Conservation (phyloP, 2,797 vertebrate genomes). For the Phalanger gymnotis region DNA sequence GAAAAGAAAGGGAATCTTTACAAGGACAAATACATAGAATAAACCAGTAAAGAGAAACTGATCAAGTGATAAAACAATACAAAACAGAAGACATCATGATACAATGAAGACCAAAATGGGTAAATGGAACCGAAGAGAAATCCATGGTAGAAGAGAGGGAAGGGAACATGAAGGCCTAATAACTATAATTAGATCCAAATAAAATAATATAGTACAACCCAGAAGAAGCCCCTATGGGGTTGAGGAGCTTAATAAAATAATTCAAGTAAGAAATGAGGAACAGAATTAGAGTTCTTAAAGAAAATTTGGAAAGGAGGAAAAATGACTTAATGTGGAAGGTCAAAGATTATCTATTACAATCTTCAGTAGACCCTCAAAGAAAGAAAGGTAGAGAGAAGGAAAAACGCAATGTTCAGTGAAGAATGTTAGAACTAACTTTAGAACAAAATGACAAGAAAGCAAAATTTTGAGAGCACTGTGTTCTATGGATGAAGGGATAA, state of each 20-base stretch:
- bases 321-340: not conserved
- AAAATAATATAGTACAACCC: not conserved
- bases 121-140: not conserved
- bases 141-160: not conserved
- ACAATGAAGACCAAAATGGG: not conserved
- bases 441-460: too few relatives aligned
- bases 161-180: not conserved
- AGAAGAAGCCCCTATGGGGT: not conserved
- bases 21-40: not conserved
- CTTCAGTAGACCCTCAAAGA: too few relatives aligned
- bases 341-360: not conserved
- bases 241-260: not conserved
- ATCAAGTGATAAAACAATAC: not conserved
- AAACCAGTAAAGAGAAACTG: not conserved
- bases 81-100: not conserved
- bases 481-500: too few relatives aligned
- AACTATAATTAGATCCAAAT: not conserved
- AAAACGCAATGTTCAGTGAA: too few relatives aligned
- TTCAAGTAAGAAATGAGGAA: not conserved
- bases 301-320: too few relatives aligned
- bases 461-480: too few relatives aligned
- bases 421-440: too few relatives aligned
- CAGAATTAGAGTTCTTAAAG: not conserved
- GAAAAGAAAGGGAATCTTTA: not conserved
- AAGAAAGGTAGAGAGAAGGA: too few relatives aligned